A percentile compares a stretch with the other conserved stretches of the same genome.
Conservation (phyloP, 2,113 vertebrate genomes). For the Ophiodon elongatus region DNA sequence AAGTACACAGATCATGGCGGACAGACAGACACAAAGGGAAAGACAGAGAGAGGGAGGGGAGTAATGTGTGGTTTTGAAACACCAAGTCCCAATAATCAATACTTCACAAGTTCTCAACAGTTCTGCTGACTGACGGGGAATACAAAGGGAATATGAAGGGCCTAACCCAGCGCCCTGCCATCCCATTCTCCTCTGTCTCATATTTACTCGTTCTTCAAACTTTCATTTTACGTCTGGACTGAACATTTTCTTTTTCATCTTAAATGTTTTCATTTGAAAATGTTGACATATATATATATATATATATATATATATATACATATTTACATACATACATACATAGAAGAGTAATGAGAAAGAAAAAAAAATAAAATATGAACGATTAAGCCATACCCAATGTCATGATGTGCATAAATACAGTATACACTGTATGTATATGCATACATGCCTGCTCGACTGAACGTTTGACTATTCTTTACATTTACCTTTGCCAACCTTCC, state of each 20-base stretch:
- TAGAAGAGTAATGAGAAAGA: too few relatives aligned
- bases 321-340: too few relatives aligned
- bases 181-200: neutral
- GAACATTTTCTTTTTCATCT: conserved; percentile 23
- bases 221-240: conserved; percentile 29
- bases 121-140: conserved; percentile 70
- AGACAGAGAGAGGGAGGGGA: conserved; percentile 22
- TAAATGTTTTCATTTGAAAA: neutral
- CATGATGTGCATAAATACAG: neutral
- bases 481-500: conserved; percentile 10
- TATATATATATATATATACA: neutral
- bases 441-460: neutral
- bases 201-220: conserved; percentile 8
- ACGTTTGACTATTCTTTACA: conserved; percentile 35
- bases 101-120: conserved; percentile 56
- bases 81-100: conserved; percentile 70
- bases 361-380: too few relatives aligned
- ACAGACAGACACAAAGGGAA: conserved; percentile 35
- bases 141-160: conserved; percentile 51
- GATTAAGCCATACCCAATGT: neutral
- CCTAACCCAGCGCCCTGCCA: conserved; percentile 9
- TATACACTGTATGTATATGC: neutral
- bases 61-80: conserved; percentile 41
- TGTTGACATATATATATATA: neutral
- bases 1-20: conserved; percentile 21